A percentile compares a stretch with the other conserved stretches of the same genome.
Conservation (phyloP, 2,797 vertebrate genomes). For the Sebastes taczanowskii region DNA sequence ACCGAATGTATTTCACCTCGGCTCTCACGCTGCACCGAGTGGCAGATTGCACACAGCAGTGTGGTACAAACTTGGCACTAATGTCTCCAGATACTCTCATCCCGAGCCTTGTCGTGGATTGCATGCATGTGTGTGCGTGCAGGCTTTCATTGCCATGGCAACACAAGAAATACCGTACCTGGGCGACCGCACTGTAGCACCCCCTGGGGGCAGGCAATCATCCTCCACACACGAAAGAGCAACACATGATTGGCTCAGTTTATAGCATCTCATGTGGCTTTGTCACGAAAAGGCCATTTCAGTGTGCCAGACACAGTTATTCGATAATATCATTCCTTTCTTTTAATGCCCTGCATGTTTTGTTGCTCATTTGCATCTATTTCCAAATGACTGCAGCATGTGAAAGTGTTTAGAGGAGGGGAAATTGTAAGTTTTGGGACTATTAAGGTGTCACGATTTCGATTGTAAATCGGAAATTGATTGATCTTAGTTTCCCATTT, state of each 20-base stretch:
- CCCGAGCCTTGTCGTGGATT: constrained; percentile 17
- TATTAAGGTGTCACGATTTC: background rate
- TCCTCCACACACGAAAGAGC: background rate
- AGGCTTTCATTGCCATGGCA: constrained; percentile 52
- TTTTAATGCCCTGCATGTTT: constrained; percentile 13
- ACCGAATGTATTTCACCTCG: constrained; percentile 14
- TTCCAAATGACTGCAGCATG: constrained; percentile 28
- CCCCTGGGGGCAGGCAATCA: constrained; percentile 56
- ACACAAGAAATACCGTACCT: constrained; percentile 42
- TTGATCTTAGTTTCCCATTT: no score
- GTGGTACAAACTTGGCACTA: constrained; percentile 10
- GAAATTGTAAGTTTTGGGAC: constrained; percentile 1
- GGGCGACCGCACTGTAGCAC: constrained; percentile 42
- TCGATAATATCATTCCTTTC: constrained; percentile 5
- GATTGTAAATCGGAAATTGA: no score
- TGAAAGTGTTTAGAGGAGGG: constrained; percentile 35
- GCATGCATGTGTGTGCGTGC: background rate
- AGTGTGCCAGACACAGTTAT: constrained; percentile 10
- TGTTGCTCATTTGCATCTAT: constrained; percentile 11
- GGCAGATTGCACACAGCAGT: constrained; percentile 54
- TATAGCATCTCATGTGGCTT: constrained; percentile 16
- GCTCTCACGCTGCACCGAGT: constrained; percentile 31
- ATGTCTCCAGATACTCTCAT: constrained; percentile 29
- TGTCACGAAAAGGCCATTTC: constrained; percentile 14
- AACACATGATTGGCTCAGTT: constrained; percentile 9